Evolutionary conservation across 1,140 invertebrate species (phyloP).

Genomic region (Melipona quadrifasciata): DNA sequence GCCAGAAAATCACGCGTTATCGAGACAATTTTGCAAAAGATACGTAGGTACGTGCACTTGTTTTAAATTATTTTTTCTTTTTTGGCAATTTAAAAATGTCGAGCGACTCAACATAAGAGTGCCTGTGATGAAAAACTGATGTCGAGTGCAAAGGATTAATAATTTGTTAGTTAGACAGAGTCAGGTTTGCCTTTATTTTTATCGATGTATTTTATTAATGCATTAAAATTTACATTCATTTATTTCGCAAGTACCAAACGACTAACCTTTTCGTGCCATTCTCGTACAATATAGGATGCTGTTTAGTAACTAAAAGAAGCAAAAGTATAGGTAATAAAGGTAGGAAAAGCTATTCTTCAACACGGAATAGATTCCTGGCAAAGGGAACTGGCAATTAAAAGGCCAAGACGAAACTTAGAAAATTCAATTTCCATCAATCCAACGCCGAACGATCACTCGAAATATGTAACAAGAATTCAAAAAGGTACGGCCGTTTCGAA

Average conservation of each 20-base stretch:
- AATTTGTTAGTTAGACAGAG: accelerated
- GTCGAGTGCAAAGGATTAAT: no score
- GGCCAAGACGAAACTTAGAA: no score
- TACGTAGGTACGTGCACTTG: no score
- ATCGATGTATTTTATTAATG: neutral
- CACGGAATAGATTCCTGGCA: neutral
- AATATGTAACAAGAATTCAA: neutral
- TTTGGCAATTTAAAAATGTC: no score
- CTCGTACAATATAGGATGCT: neutral
- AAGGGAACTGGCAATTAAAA: no score
- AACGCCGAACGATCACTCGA: neutral
- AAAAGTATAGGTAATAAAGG: neutral
- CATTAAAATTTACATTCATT: no score
- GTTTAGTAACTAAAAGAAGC: neutral
- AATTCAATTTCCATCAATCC: neutral
- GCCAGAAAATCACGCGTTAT: no score
- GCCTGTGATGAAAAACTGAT: no score
- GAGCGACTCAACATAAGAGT: no score
- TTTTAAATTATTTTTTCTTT: no score
- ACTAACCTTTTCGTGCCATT: neutral
- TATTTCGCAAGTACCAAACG: no score
- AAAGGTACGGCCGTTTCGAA: neutral
- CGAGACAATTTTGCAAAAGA: no score
- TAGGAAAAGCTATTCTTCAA: neutral
- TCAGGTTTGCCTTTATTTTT: neutral